Evolutionary conservation across 1,140 invertebrate species (phyloP), one percentile per base, ranked within the genome.

Genomic region (Marisa cornuarietis): DNA sequence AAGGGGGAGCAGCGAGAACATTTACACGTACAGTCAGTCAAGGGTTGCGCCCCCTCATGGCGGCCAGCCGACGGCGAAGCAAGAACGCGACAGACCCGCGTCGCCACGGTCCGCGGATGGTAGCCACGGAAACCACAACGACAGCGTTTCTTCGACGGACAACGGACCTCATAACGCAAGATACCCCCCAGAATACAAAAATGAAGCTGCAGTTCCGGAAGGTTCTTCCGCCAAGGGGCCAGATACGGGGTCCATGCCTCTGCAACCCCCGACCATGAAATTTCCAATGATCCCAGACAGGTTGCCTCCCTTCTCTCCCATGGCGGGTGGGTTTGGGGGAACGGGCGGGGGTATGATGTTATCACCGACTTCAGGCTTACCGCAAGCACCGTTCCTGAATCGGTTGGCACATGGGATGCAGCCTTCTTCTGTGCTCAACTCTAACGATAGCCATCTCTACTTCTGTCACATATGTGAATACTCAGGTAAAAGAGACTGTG

Each of bases 381-480:
- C 78, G 65, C 75, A 75, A 24, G 79, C 76, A 22, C 76, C 81
- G 11, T 79, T 76, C 63, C 42, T 63, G 69, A 3, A 82, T 77
- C 58, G 77, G 76, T n/a, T 82, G 79, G 58, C 79, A 76, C 51
- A 76, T 9, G 54, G 54, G 11, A 9, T 58, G 81, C 16, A 77
- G 80, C 71, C 77, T 62, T 16, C 77, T 16, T 14, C 77, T 16
- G 71, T 79, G 71, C 73, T 73, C 13, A 82, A 83, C 54, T 42
- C 31, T 4, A 84, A 84, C 68, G 85, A 86, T 51, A 86, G 74
- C 8, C 63, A 85, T 20, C 73, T 88, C 18, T 89, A 83, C 79
- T 88, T 88, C 79, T 89, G 88, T 72, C 88, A 89, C 77, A 83
- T 89, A 9, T 89, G 88, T 69, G 88, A 84, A 80, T 89, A 86